Percentiles rank a stretch among this genome's conserved stretches.
Conservation (phyloP, 2,113 vertebrate genomes). For the Proterorhinus semilunaris region DNA sequence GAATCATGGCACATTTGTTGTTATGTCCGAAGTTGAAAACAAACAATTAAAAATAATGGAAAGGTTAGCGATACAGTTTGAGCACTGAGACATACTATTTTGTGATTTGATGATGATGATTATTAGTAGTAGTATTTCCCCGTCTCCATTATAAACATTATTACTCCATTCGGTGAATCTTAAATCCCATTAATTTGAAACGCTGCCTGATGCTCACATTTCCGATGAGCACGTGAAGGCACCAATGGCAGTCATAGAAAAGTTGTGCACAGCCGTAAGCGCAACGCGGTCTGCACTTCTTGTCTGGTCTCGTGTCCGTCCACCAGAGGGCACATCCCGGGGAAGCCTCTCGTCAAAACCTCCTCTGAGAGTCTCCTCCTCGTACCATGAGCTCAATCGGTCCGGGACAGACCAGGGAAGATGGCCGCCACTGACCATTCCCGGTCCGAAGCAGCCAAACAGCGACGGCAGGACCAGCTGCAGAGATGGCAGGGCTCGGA, state of each 20-base stretch:
- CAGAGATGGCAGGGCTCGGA: constrained; percentile 81
- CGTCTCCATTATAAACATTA: no score
- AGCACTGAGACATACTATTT: no score
- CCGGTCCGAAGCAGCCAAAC: constrained; percentile 82
- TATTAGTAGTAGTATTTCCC: no score
- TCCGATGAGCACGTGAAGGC: constrained; percentile 45
- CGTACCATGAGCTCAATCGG: constrained; percentile 73
- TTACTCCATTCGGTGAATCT: no score
- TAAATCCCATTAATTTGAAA: not conserved
- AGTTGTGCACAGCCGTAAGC: constrained; percentile 1
- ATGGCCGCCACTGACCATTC: constrained; percentile 86
- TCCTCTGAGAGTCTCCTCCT: constrained; percentile 41
- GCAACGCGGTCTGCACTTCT: constrained; percentile 11
- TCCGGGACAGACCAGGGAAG: constrained; percentile 81
- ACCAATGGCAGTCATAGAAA: constrained; percentile 30
- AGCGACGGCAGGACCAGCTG: constrained; percentile 82
- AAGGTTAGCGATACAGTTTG: no score
- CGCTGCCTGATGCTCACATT: not conserved
- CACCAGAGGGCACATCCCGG: constrained; percentile 65
- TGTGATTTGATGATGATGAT: no score
- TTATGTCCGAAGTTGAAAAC: no score
- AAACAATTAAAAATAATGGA: no score
- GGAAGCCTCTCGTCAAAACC: constrained; percentile 39
- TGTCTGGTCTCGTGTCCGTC: constrained; percentile 5
- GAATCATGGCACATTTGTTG: no score